A percentile compares a stretch with the other conserved stretches of the same genome.
These are phyloP conservation scores for Dryas iulia DNA, from an alignment of 1,140 invertebrate genomes.

Conservation along the genomic window DNA sequence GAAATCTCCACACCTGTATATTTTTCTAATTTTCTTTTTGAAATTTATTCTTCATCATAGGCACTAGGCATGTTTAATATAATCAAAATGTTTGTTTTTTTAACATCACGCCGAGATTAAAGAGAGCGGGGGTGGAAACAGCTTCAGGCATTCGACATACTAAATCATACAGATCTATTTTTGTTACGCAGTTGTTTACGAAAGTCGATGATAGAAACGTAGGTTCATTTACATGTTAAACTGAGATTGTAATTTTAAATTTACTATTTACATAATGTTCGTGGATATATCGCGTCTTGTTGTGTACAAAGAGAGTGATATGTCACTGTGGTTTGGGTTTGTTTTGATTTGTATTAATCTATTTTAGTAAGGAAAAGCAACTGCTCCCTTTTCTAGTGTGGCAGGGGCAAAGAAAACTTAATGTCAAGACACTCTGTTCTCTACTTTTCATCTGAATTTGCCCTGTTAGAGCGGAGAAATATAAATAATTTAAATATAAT, in stretches of 20 bases:
- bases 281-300: not conserved
- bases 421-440: too few relatives aligned
- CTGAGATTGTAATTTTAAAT: not conserved
- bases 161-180: constrained; percentile 35
- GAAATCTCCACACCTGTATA: too few relatives aligned
- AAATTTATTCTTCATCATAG: not conserved
- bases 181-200: not conserved
- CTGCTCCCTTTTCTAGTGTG: too few relatives aligned
- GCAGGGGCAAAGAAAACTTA: too few relatives aligned
- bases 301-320: not conserved
- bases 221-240: not conserved
- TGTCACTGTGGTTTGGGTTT: too few relatives aligned
- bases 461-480: too few relatives aligned
- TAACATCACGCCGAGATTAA: constrained; percentile 48
- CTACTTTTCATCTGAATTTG: too few relatives aligned
- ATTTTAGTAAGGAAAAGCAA: too few relatives aligned
- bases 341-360: too few relatives aligned
- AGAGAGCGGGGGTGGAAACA: constrained; percentile 34
- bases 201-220: not conserved
- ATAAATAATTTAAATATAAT: too few relatives aligned
- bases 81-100: constrained; percentile 44
- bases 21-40: not conserved
- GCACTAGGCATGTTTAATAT: not conserved
- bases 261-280: not conserved
- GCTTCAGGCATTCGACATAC: constrained; percentile 9